Evolutionary conservation across 2,797 vertebrate species (phyloP).

Genomic region (Chaenodraco wilsoni): DNA sequence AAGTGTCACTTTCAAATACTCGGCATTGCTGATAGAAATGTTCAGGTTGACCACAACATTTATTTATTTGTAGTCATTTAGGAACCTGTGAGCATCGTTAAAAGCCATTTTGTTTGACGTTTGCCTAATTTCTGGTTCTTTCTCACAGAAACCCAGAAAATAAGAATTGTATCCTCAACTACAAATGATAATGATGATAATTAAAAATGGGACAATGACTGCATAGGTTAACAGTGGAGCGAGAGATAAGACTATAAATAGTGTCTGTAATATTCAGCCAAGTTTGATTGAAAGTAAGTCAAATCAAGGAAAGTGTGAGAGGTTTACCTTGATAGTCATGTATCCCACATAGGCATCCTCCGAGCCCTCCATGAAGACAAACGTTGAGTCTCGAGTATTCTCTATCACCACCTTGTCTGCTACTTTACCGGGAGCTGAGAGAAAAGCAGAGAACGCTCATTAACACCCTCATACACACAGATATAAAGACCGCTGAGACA

Average conservation of each 20-base stretch:
- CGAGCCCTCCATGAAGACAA: conserved; percentile 99
- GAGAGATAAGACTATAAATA: neutral
- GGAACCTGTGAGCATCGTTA: neutral
- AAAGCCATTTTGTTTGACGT: neutral
- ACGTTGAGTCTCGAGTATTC: conserved; percentile 99
- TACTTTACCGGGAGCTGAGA: conserved; percentile 95
- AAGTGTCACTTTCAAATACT: neutral
- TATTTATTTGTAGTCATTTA: neutral
- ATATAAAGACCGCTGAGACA: conserved; percentile 9
- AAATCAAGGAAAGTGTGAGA: neutral
- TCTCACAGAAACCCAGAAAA: conserved; percentile 1
- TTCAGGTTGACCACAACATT: neutral
- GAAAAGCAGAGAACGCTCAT: conserved; percentile 18
- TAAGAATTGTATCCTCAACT: conserved; percentile 16
- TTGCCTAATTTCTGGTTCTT: conserved; percentile 4
- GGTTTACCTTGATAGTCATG: conserved; percentile 96
- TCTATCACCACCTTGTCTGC: conserved; percentile 99
- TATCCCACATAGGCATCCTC: conserved; percentile 99
- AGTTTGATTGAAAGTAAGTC: neutral
- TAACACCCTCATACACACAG: conserved; percentile 11
- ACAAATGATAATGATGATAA: conserved; percentile 3
- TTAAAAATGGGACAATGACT: neutral
- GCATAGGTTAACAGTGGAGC: neutral
- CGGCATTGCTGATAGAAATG: neutral
- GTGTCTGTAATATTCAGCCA: neutral